phyloP scores from a whole-genome alignment of 2,888 invertebrate genomes.

The Eustalomyia histrio region DNA sequence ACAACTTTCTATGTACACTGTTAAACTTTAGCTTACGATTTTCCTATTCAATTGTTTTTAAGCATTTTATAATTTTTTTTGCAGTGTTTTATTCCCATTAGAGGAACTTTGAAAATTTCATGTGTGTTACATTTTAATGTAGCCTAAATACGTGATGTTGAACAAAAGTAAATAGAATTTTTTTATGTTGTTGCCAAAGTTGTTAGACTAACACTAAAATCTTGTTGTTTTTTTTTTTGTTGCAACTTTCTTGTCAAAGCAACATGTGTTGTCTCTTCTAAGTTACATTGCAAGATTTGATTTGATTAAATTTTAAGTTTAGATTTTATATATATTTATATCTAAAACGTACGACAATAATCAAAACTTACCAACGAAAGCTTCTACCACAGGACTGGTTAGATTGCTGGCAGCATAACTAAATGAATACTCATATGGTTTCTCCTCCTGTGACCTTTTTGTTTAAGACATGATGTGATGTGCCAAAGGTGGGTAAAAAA shows the following conservation, averaged over 20 bases:
- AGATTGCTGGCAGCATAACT: conserved; percentile 67
- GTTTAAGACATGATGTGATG: background rate
- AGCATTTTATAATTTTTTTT: no score
- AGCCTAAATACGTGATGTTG: conserved; percentile 49
- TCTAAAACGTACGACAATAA: background rate
- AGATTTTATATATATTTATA: background rate
- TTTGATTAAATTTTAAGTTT: conserved; percentile 31
- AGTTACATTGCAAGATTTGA: conserved; percentile 37
- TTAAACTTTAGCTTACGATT: background rate
- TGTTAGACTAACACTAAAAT: background rate
- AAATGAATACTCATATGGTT: conserved; percentile 66
- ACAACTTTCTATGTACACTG: background rate
- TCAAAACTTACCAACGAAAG: conserved; percentile 67
- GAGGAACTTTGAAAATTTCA: conserved; percentile 12
- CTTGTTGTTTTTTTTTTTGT: background rate
- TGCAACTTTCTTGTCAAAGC: background rate
- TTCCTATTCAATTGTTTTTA: background rate
- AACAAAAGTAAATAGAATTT: conserved; percentile 35
- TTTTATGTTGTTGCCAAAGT: background rate
- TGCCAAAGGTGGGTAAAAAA: background rate
- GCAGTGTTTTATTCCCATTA: conserved; percentile 1
- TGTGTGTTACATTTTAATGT: conserved; percentile 58
- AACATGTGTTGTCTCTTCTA: no score
- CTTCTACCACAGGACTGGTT: conserved; percentile 69
- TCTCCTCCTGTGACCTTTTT: conserved; percentile 69